Evolutionary conservation across 2,797 vertebrate species (phyloP), one percentile per base, ranked within the genome.

Genomic region (Pseudochaenichthys georgianus): DNA sequence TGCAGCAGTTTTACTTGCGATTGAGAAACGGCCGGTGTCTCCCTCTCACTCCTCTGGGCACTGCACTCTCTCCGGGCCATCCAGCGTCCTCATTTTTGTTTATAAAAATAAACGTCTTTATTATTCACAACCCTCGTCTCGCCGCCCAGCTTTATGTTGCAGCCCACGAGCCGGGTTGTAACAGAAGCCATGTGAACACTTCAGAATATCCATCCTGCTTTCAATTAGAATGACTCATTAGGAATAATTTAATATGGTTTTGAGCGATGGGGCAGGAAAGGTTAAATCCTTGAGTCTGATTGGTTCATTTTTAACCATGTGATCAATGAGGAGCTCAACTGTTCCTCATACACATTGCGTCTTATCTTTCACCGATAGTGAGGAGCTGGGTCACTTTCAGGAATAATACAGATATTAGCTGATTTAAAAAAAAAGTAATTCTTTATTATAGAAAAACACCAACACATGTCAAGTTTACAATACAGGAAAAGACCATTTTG

Each of bases 351-450:
- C 9, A 47, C 47, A 12, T 52, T 54, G 3, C 5, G 19, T 45
- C 16, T 6, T 23, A n/a, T 45, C 15, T 55, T 46, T 46, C 42
- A 46, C 42, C 15, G 31, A 19, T n/a, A n/a, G 19, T 43, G 43
- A 47, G 19, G 9, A 21, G 5, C 17, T 21, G 5, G 8, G 48
- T 23, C 48, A 50, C 28, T 50, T 89, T 89, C 96, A 41, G 95
- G 96, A 85, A 96, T 96, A 73, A 84, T 50, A 58, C 66, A 47
- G 71, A 66, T 47, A 60, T 59, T 16, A 77, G 61, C 57, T 61
- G 61, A 72, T 75, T 83, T 52, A 65, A 74, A 85, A 58, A 83
- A 83, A 73, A 60, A 16, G 52, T 73, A 21, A 38, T 3, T 13
- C 84, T 88, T 86, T 81, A 76, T 88, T 50, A 75, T 75, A 60